Evolutionary conservation across 23 tunicate genomes (phyloP), one percentile per base, ranked within the genome.

Genomic region (Trididemnum nubilum): DNA sequence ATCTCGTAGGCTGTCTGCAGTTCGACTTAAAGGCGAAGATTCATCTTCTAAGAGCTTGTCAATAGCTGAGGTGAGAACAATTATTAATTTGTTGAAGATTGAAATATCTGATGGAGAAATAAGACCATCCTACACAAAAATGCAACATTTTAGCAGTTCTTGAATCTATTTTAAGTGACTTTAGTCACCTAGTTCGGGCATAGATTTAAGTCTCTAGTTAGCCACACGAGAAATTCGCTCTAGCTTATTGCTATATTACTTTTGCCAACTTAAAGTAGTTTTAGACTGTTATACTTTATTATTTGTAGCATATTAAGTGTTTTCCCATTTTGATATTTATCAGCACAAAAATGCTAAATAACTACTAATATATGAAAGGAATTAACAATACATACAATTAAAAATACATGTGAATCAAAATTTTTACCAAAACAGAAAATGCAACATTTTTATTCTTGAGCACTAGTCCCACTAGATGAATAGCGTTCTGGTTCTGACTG

Each of bases 371-470:
- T n/a, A n/a, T n/a, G n/a, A n/a, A n/a, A n/a, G n/a, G n/a, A n/a
- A n/a, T n/a, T n/a, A n/a, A n/a, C n/a, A n/a, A n/a, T n/a, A n/a
- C n/a, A n/a, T n/a, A n/a, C n/a, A n/a, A n/a, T n/a, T n/a, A n/a
- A n/a, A n/a, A n/a, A n/a, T n/a, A n/a, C n/a, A n/a, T n/a, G n/a
- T n/a, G n/a, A n/a, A n/a, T n/a, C n/a, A n/a, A n/a, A n/a, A n/a
- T n/a, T n/a, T 38, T 67, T 33, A 67, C 74, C 38, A 67, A 33
- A 33, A 67, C 37, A 31, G 38, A 4, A 5, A 9, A 3, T 21
- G 38, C 74, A 33, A 67, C 74, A 7, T 67, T 37, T 12, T 67
- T 9, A n/a, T 67, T 2, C 38, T 4, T 67, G 37, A 67, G 74
- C 22, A 24, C 37, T 7, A 67, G 74, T 9, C 12, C 38, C 7